phyloP scores from a whole-genome alignment of 2,113 vertebrate species.

The Climacteris rufus region DNA sequence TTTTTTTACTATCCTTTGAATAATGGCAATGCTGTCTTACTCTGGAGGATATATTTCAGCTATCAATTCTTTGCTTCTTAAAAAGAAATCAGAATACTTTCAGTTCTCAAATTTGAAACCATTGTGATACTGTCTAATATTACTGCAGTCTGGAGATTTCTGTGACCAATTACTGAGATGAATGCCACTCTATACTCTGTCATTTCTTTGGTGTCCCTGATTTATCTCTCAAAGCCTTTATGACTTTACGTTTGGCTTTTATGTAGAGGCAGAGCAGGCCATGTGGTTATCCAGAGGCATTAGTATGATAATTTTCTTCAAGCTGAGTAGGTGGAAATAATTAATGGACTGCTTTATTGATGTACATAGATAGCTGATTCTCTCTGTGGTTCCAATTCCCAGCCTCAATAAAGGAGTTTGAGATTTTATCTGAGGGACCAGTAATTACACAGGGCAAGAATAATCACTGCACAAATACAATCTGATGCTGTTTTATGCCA shows the following conservation, averaged over 20 bases:
- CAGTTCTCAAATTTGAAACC: background rate
- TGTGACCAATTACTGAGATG: conserved; percentile 43
- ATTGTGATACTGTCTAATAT: background rate
- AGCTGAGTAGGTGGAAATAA: conserved; percentile 65
- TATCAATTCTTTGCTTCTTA: background rate
- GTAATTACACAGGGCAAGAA: conserved; percentile 68
- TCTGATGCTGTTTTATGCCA: conserved; percentile 15
- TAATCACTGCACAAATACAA: conserved; percentile 47
- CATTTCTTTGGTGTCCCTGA: background rate
- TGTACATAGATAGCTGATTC: conserved; percentile 48
- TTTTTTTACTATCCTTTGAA: background rate
- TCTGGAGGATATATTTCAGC: background rate
- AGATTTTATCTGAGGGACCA: conserved; percentile 67
- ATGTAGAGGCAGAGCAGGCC: conserved; percentile 12
- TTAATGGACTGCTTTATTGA: conserved; percentile 69
- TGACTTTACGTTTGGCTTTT: conserved; percentile 24
- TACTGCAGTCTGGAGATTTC: conserved; percentile 33
- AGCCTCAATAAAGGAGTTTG: conserved; percentile 62
- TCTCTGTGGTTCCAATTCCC: conserved; percentile 60
- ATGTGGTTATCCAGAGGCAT: conserved; percentile 43
- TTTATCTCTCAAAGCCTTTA: conserved; percentile 9
- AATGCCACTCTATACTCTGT: conserved; percentile 8
- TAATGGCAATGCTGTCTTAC: background rate
- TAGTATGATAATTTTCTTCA: conserved; percentile 59
- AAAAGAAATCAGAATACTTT: background rate